Conservation (phyloP, 1,140 invertebrate genomes). For the Drosophila bocqueti region DNA sequence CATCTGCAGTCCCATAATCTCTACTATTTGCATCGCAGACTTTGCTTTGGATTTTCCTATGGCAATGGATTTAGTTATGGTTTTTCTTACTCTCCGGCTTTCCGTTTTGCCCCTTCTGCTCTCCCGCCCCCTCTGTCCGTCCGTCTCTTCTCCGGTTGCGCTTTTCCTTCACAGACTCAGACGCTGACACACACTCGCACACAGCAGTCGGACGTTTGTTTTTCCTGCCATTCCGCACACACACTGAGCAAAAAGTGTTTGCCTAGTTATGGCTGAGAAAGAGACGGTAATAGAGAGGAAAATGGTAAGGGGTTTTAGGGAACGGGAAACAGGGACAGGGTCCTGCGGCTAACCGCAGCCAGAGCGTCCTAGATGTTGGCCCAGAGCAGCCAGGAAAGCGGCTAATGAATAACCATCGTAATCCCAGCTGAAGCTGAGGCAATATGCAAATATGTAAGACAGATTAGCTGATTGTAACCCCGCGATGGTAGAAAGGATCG, state of each 20-base stretch:
- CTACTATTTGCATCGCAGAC: slow-evolving; percentile 84
- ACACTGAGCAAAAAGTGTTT: slow-evolving; percentile 70
- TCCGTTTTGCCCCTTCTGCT: slow-evolving; percentile 10
- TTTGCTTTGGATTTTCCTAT: slow-evolving; percentile 80
- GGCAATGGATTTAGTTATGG: slow-evolving; percentile 83
- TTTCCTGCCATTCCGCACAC: slow-evolving; percentile 47
- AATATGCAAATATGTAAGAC: slow-evolving; percentile 55
- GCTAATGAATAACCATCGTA: slow-evolving; percentile 51
- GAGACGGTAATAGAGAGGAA: slow-evolving; percentile 19
- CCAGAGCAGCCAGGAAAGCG: slow-evolving; percentile 15
- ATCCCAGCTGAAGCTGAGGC: slow-evolving; percentile 44
- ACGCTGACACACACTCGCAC: slow-evolving; percentile 1
- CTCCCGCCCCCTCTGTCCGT: slow-evolving; percentile 15
- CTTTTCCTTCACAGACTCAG: slow-evolving; percentile 52
- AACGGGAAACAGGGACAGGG: not conserved
- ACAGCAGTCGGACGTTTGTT: slow-evolving; percentile 65
- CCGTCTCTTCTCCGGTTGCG: slow-evolving; percentile 57
- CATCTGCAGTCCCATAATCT: slow-evolving; percentile 78
- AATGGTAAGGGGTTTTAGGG: not conserved
- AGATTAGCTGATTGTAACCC: slow-evolving; percentile 51
- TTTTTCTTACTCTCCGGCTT: slow-evolving; percentile 71
- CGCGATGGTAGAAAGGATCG: not conserved
- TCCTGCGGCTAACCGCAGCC: slow-evolving; percentile 48
- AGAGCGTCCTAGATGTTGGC: slow-evolving; percentile 34
- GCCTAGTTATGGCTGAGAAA: slow-evolving; percentile 36